phyloP scores from a whole-genome alignment of 2,888 invertebrate genomes.

The Lycaena phlaeas region DNA sequence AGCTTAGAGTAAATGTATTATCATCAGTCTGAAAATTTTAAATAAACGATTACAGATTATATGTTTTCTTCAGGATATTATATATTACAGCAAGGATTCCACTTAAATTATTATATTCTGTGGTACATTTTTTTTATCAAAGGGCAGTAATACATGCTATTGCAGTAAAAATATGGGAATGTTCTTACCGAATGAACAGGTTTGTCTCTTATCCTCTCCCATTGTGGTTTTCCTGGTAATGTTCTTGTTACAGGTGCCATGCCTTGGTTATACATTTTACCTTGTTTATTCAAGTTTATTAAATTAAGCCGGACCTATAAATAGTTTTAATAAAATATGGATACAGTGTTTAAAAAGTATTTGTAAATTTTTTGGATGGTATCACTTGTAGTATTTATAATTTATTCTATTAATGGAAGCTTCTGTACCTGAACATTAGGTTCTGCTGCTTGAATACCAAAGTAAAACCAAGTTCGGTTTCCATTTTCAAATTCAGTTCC shows the following conservation, averaged over 20 bases:
- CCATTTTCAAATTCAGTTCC: conserved; percentile 91
- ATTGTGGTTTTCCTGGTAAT: conserved; percentile 83
- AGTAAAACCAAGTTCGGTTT: conserved; percentile 94
- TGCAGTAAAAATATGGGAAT: no score
- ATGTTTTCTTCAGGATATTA: no score
- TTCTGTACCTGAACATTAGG: conserved; percentile 70
- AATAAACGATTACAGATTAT: conserved; percentile 1
- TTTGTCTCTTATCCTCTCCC: conserved; percentile 88
- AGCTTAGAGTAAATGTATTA: conserved; percentile 82
- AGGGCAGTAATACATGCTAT: no score
- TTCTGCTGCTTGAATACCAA: conserved; percentile 78
- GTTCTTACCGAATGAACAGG: conserved; percentile 80
- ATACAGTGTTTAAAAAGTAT: neutral
- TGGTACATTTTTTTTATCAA: no score
- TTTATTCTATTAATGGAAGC: neutral
- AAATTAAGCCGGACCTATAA: conserved; percentile 84
- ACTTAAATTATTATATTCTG: no score
- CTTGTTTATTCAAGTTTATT: conserved; percentile 90
- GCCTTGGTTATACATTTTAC: conserved; percentile 92
- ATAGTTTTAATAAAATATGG: conserved; percentile 1
- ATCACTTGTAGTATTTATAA: neutral
- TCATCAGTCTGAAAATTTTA: conserved; percentile 74
- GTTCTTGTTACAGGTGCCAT: conserved; percentile 87
- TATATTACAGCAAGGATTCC: no score
- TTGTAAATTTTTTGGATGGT: neutral